A percentile compares a stretch with the other conserved stretches of the same genome.
phyloP scores from a whole-genome alignment of 2,797 vertebrate species.

The Scomberomorus guttatus region DNA sequence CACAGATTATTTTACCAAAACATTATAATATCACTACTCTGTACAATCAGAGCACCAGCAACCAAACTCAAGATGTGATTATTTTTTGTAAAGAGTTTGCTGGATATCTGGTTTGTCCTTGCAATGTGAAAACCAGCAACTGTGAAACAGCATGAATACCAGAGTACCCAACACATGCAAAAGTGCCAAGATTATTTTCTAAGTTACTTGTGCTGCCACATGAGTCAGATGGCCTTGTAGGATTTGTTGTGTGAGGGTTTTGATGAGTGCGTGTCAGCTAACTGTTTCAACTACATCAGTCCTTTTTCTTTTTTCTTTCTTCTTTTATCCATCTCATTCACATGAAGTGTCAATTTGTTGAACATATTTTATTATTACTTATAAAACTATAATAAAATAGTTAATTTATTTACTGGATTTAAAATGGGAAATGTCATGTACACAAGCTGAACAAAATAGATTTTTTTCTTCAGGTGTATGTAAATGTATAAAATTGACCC shows the following conservation, averaged over 20 bases:
- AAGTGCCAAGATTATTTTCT: not conserved
- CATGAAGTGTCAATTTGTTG: not conserved
- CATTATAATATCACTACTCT: too few relatives aligned
- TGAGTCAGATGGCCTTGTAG: not conserved
- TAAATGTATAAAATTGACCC: not conserved
- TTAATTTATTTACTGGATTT: not conserved
- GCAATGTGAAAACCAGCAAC: not conserved
- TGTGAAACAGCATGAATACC: not conserved
- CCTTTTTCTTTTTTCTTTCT: not conserved
- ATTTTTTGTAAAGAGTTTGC: not conserved
- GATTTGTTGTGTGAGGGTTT: not conserved
- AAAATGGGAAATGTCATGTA: not conserved
- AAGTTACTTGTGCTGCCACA: not conserved
- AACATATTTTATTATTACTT: conserved; percentile 6
- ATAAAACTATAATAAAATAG: not conserved
- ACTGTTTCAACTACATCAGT: not conserved
- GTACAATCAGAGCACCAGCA: too few relatives aligned
- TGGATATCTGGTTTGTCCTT: not conserved
- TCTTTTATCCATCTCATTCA: not conserved
- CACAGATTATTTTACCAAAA: too few relatives aligned
- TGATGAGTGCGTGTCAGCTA: not conserved
- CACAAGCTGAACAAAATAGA: not conserved
- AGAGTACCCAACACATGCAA: not conserved
- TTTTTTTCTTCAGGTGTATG: not conserved
- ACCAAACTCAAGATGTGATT: too few relatives aligned